Conservation (phyloP, 2,888 invertebrate species). For the Adelognathus sp. region DNA sequence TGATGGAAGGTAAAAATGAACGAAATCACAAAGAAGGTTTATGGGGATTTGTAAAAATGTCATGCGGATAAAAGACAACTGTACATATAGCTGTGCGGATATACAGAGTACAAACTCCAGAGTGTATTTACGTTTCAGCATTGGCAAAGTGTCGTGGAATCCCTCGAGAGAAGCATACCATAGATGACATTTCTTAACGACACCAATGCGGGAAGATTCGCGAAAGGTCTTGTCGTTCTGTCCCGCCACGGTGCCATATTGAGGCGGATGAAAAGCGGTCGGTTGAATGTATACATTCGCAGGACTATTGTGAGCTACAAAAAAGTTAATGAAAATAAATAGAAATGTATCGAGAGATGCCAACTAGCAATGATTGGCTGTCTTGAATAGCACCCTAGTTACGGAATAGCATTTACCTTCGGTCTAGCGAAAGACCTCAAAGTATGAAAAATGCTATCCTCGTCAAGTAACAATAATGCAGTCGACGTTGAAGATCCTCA, state of each 20-base stretch:
- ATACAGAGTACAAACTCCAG: slow-evolving; percentile 19
- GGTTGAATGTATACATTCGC: not conserved
- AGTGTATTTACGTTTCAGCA: slow-evolving; percentile 52
- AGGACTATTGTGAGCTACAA: no score
- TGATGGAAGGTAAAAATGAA: slow-evolving; percentile 46
- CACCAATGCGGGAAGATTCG: slow-evolving; percentile 45
- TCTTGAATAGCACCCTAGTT: not conserved
- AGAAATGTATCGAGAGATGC: not conserved
- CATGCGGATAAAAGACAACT: slow-evolving; percentile 57
- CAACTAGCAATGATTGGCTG: slow-evolving; percentile 5
- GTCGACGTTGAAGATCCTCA: no score
- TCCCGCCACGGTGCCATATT: slow-evolving; percentile 52
- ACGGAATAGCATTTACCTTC: no score
- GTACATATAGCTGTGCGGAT: slow-evolving; percentile 27
- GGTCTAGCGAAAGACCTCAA: not conserved
- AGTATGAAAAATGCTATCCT: no score
- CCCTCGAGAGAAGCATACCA: slow-evolving; percentile 40
- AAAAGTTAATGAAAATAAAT: slow-evolving; percentile 13
- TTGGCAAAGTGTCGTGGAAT: slow-evolving; percentile 48
- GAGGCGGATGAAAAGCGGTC: slow-evolving; percentile 41
- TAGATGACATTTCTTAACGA: slow-evolving; percentile 54
- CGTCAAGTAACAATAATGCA: no score
- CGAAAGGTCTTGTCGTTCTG: slow-evolving; percentile 44
- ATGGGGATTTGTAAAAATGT: slow-evolving; percentile 53
- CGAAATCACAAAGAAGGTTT: slow-evolving; percentile 35